Percentiles rank a stretch among this genome's conserved stretches.
phyloP scores from a whole-genome alignment of 2,888 invertebrate genomes.

The Drosophila sordidula region DNA sequence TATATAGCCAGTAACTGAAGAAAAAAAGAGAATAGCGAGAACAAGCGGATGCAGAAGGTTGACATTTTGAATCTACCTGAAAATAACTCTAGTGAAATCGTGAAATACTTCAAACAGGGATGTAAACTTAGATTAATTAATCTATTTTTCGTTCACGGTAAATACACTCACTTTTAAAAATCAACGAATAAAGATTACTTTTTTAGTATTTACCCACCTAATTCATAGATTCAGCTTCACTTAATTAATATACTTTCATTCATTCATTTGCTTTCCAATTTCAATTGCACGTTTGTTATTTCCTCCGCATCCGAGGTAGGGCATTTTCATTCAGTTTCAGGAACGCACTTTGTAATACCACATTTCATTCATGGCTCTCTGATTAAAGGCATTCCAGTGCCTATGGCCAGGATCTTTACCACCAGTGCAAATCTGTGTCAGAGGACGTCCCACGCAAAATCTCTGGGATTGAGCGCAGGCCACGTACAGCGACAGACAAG shows the following conservation, averaged over 20 bases:
- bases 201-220: too few relatives aligned
- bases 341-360: constrained; percentile 5
- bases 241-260: neutral
- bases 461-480: neutral
- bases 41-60: neutral
- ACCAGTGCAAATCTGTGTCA: neutral
- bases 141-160: neutral
- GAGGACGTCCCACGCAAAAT: neutral
- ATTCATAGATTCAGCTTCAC: too few relatives aligned
- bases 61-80: constrained; percentile 1
- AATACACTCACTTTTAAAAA: too few relatives aligned
- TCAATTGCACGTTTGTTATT: constrained; percentile 11
- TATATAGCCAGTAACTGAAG: neutral
- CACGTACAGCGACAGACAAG: neutral
- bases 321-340: neutral
- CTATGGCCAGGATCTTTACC: neutral
- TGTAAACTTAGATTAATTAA: neutral
- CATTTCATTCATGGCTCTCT: neutral
- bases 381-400: neutral
- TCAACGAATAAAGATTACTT: too few relatives aligned
- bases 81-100: neutral
- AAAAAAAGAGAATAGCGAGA: neutral
- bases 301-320: constrained; percentile 12
- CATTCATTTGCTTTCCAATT: neutral
- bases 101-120: neutral